Conservation (phyloP, 2,797 vertebrate genomes). For the Phrynocephalus forsythii region DNA sequence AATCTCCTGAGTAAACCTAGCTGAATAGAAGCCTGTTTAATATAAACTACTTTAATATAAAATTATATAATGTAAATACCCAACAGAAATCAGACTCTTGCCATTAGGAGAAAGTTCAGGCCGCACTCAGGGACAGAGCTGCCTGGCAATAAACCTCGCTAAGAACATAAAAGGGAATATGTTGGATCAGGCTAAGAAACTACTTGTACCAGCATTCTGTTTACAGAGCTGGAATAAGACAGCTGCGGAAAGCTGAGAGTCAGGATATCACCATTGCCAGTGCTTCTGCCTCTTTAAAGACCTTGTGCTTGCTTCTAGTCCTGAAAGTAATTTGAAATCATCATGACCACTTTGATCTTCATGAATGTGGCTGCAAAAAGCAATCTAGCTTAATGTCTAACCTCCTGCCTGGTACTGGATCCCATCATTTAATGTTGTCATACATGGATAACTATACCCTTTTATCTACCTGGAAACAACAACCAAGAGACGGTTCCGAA, state of each 20-base stretch:
- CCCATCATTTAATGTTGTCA: no score
- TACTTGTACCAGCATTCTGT: not conserved
- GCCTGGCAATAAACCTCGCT: not conserved
- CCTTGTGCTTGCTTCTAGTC: not conserved
- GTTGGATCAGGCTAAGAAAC: not conserved
- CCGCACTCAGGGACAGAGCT: not conserved
- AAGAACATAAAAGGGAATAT: not conserved
- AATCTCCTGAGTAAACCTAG: not conserved
- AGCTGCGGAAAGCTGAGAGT: no score
- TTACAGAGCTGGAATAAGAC: not conserved
- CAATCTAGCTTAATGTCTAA: not conserved
- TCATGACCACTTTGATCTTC: not conserved
- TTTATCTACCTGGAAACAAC: no score
- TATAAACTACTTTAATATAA: no score
- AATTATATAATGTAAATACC: not conserved
- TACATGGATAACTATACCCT: no score
- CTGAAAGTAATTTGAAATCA: not conserved
- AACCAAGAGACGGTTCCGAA: not conserved
- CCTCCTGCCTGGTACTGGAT: not conserved
- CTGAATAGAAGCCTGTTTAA: not conserved
- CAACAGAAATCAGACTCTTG: not conserved
- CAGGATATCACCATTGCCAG: not conserved
- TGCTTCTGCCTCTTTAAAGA: not conserved
- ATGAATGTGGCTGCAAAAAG: not conserved
- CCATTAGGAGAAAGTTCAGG: conserved; percentile 3